Evolutionary conservation across 2,888 invertebrate species (phyloP), one percentile per base, ranked within the genome.

Genomic region (Polyploca ridens): DNA sequence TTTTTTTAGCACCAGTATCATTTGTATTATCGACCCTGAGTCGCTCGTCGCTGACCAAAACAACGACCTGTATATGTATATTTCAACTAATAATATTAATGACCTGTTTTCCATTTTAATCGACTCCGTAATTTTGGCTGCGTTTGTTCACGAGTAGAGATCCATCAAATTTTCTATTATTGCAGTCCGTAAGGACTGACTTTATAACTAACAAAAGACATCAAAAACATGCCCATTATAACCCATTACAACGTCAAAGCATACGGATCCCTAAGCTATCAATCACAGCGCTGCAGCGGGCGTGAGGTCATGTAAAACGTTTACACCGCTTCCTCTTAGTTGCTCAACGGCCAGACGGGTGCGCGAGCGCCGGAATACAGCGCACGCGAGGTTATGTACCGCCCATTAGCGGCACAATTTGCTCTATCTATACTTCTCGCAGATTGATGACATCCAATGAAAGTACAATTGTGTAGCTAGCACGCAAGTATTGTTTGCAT

Each of bases 291-390:
- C 60, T 35, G 41, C 27, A 27, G 44, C 33, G 33, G 62, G 62
- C 54, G 49, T 54, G 62, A 62, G 62, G 62, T 54, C 46, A 54
- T 54, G 49, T 49, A 33, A 33, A 62, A 62, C 49, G 62, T 62
- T 62, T 64, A 63, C 63, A 58, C 63, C 16, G 68, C 71, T 77
- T 82, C 80, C 79, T 79, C 64, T 63, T 62, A n/a, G 67, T 83
- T 84, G 69, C 78, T 66, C 72, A 83, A 82, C 69, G 58, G 13
- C 49, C n/a, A 16, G 49, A 6, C 49, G 54, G 19, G 54, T 63
- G 62, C 66, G 63, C 68, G 35, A 33, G 46, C 60, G 62, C 66
- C 75, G 78, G 81, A 80, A 76, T 73, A 65, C 46, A 38, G n/a
- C 62, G 65, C 82, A 81, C 76, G 79, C 79, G 68, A 74, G 41